Evolutionary conservation across 2,113 vertebrate species (phyloP).

Genomic region (Capreolus pygargus): DNA sequence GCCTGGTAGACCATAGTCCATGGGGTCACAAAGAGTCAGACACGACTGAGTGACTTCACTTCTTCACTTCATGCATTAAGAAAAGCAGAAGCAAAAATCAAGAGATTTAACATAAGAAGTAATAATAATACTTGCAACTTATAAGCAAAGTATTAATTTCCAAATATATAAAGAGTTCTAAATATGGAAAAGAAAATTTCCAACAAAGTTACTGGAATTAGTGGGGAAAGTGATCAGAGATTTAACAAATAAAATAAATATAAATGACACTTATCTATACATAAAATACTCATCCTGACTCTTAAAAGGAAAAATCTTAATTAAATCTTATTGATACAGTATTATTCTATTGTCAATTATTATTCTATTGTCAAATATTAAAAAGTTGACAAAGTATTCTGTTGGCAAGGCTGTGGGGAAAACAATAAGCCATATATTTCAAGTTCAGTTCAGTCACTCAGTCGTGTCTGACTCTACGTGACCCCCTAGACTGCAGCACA

Average conservation of each 20-base stretch:
- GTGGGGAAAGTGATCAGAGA: not conserved
- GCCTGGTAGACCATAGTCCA: too few species aligned
- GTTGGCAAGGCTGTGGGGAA: not conserved
- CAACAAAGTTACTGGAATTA: not conserved
- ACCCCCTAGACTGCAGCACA: accelerated
- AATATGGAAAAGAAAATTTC: not conserved
- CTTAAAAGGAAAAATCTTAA: not conserved
- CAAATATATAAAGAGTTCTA: not conserved
- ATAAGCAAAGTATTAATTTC: not conserved
- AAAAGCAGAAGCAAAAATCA: not conserved
- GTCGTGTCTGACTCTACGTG: accelerated
- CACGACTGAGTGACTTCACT: too few species aligned
- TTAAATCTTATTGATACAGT: not conserved
- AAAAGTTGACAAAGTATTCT: not conserved
- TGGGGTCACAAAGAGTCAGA: too few species aligned
- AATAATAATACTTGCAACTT: not conserved
- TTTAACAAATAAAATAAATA: not conserved
- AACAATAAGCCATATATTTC: not conserved
- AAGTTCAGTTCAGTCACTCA: not conserved
- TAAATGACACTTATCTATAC: not conserved
- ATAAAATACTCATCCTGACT: not conserved
- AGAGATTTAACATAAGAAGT: not conserved
- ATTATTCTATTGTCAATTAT: not conserved
- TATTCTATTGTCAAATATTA: not conserved
- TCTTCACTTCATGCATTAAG: not conserved